Conservation (phyloP, 2,113 vertebrate species). For the Triplophysa siluroides region DNA sequence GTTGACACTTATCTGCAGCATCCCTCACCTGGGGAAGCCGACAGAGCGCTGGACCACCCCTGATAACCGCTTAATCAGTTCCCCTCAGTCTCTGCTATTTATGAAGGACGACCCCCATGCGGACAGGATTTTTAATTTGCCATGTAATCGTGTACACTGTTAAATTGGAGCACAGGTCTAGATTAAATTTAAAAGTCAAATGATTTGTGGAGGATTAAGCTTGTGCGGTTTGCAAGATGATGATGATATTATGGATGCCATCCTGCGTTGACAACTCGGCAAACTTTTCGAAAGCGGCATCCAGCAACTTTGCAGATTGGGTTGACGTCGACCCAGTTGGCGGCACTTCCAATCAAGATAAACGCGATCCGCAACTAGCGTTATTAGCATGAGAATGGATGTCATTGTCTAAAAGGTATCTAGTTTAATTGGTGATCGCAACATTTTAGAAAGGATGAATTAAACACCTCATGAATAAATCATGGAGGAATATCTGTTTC, state of each 20-base stretch:
- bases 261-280: conserved; percentile 45
- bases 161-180: conserved; percentile 80
- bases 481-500: conserved; percentile 17
- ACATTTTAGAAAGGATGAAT: neutral
- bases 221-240: conserved; percentile 49
- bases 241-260: conserved; percentile 49
- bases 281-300: conserved; percentile 62
- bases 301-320: conserved; percentile 60
- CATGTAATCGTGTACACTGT: conserved; percentile 87
- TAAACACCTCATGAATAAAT: conserved; percentile 42
- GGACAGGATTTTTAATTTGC: conserved; percentile 89
- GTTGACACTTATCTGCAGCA: conserved; percentile 71
- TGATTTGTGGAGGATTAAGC: conserved; percentile 55
- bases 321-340: conserved; percentile 18
- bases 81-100: conserved; percentile 83
- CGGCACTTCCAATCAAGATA: conserved; percentile 47
- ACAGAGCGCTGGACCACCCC: conserved; percentile 71
- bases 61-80: conserved; percentile 86
- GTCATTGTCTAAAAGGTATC: conserved; percentile 28
- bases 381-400: conserved; percentile 12
- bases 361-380: conserved; percentile 31
- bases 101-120: conserved; percentile 87
- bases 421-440: neutral
- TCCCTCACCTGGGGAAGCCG: conserved; percentile 78
- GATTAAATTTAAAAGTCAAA: conserved; percentile 96